Base-by-base conservation (phyloP, 2,113 vertebrate species). In the Tragulus kanchil region DNA sequence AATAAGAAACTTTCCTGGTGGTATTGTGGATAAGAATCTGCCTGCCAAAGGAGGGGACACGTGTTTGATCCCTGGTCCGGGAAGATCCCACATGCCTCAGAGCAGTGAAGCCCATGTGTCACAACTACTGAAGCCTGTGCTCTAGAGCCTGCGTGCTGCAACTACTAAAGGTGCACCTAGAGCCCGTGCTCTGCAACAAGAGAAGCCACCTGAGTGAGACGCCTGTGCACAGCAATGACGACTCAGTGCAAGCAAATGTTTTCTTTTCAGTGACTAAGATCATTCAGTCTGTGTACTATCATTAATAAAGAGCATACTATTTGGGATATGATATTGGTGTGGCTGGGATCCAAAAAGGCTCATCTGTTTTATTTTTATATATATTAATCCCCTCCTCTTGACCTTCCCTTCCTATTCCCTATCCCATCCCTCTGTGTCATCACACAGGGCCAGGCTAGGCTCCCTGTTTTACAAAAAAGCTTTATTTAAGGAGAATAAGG, bases 401-500 rank as follows among this genome's bases (percentile, higher is more conserved):
- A 36, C 36, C 36, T 36, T 36, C 36, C 36, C 36, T 36, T 36
- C 36, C 36, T 36, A 36, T 36, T 36, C 36, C 36, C 36, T 36
- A 36, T 36, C 36, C 36, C 36, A 36, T 36, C 36, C 36, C 36
- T 36, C 36, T 36, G 36, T 36, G 36, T 36, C 36, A 36, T 36
- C 36, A 36, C 36, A 36, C 36, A 36, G 36, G 36, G 36, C 36
- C 36, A 36, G 36, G 36, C 36, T 36, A 36, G 36, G 36, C 36
- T 36, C 36, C 36, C 36, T 36, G 36, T 36, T 36, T 36, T 36
- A 36, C 36, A 36, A 36, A 78, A 78, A 78, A 78, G 1, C 21
- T 92, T 94, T 90, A 75, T 90, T 94, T 94, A 71, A 69, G 69
- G 69, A 13, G 45, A 9, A 75, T 79, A 94, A 95, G 54, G 17